phyloP scores from a whole-genome alignment of 2,888 invertebrate species.

The Platycnemis pennipes region DNA sequence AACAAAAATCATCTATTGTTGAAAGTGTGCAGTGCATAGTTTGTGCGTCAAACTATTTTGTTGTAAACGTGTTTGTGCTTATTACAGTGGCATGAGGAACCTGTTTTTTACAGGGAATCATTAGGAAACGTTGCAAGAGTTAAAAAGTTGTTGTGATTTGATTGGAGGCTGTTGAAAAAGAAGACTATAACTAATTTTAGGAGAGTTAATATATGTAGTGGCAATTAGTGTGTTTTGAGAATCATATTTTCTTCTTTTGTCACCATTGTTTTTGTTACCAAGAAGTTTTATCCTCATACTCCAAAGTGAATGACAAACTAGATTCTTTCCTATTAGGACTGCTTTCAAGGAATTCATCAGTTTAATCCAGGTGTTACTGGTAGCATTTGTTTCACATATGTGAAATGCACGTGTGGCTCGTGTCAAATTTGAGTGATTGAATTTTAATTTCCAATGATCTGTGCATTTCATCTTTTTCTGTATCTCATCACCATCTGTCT shows the following conservation, averaged over 20 bases:
- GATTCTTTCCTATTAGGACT: not conserved
- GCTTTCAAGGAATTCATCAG: conserved; percentile 10
- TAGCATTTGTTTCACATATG: not conserved
- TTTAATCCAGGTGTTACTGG: conserved; percentile 2
- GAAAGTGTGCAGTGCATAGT: conserved; percentile 59
- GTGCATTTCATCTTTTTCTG: not conserved
- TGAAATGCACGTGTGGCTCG: not conserved
- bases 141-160: conserved; percentile 61
- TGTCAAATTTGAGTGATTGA: not conserved
- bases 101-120: conserved; percentile 48
- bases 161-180: conserved; percentile 60
- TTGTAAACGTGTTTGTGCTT: conserved; percentile 58
- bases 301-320: not conserved
- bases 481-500: not conserved
- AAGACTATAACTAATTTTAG: conserved; percentile 50
- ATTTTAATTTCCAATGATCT: not conserved
- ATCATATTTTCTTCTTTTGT: conserved; percentile 11
- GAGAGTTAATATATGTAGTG: not conserved
- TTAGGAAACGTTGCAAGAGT: conserved; percentile 54
- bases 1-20: conserved; percentile 36
- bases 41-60: conserved; percentile 55
- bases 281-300: not conserved
- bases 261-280: conserved; percentile 6
- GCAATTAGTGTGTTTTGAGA: conserved; percentile 32
- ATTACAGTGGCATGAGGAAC: conserved; percentile 46